phyloP scores from a whole-genome alignment of 2,888 invertebrate species.

The Ophonus ardosiacus region DNA sequence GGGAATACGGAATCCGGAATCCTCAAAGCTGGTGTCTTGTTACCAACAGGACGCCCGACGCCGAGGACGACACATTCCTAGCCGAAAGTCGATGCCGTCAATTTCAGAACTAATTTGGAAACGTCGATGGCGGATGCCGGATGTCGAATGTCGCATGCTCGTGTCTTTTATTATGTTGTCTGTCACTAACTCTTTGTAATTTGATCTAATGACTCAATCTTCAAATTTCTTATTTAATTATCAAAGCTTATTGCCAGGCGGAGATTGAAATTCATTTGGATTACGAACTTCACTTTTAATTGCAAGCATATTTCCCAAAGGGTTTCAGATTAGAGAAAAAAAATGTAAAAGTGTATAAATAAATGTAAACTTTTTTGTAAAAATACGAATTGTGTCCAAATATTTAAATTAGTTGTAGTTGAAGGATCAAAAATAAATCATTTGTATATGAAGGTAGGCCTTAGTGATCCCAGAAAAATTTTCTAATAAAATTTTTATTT shows the following conservation, averaged over 20 bases:
- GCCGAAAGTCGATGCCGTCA: slow-evolving; percentile 36
- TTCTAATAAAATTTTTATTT: no score
- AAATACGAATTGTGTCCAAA: no score
- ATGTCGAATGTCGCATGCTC: not conserved
- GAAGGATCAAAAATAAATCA: no score
- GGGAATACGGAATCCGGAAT: not conserved
- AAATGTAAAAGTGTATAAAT: no score
- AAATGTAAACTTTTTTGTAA: no score
- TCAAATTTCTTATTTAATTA: slow-evolving; percentile 31
- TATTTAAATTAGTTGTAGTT: no score
- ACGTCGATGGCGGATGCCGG: slow-evolving; percentile 5
- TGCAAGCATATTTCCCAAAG: not conserved
- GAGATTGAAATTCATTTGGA: not conserved
- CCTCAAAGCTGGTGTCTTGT: not conserved
- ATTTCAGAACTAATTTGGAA: slow-evolving; percentile 25
- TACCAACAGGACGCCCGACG: slow-evolving; percentile 10
- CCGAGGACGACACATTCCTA: slow-evolving; percentile 16
- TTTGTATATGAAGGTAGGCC: no score
- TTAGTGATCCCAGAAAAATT: no score
- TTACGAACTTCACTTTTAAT: not conserved
- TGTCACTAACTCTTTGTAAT: slow-evolving; percentile 25
- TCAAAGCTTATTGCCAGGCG: not conserved
- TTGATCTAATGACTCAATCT: not conserved
- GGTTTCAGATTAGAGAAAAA: no score
- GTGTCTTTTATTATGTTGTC: slow-evolving; percentile 28